These are phyloP conservation scores for Chrysolina oricalcia DNA, from an alignment of 2,888 invertebrate genomes.

Conservation along the genomic window DNA sequence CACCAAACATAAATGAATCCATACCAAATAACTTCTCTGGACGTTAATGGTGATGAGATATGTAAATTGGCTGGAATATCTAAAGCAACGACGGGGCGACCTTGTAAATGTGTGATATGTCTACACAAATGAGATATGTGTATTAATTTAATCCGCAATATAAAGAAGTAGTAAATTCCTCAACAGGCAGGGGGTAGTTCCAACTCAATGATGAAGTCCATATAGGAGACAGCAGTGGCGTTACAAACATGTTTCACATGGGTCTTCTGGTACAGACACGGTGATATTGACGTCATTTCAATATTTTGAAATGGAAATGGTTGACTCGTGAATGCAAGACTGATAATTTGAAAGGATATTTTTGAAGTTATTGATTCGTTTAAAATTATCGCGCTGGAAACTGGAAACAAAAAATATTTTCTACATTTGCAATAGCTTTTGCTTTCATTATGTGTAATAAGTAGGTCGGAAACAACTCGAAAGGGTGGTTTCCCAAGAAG, in stretches of 20 bases:
- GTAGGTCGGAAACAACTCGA: too few relatives aligned
- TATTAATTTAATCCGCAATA: constrained; percentile 60
- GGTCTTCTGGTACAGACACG: too few relatives aligned
- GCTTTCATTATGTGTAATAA: too few relatives aligned
- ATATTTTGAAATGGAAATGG: too few relatives aligned
- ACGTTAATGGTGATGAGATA: constrained; percentile 62
- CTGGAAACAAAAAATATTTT: too few relatives aligned
- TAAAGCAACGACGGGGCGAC: constrained; percentile 52
- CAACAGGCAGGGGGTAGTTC: constrained; percentile 51
- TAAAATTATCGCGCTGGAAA: too few relatives aligned
- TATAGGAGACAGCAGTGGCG: constrained; percentile 36
- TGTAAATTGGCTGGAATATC: constrained; percentile 57
- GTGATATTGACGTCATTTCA: too few relatives aligned
- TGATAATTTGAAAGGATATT: too few relatives aligned
- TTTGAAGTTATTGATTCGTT: too few relatives aligned
- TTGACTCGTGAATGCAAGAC: too few relatives aligned
- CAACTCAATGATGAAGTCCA: constrained; percentile 48
- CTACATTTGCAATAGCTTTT: too few relatives aligned
- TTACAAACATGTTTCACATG: neutral
- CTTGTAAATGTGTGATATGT: constrained; percentile 57
- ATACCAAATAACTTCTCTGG: constrained; percentile 46
- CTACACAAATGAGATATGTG: constrained; percentile 58
- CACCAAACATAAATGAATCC: constrained; percentile 51
- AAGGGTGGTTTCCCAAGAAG: too few relatives aligned
- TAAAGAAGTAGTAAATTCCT: constrained; percentile 59